phyloP scores from a whole-genome alignment of 2,113 vertebrate genomes.

The Laticauda laticaudata region DNA sequence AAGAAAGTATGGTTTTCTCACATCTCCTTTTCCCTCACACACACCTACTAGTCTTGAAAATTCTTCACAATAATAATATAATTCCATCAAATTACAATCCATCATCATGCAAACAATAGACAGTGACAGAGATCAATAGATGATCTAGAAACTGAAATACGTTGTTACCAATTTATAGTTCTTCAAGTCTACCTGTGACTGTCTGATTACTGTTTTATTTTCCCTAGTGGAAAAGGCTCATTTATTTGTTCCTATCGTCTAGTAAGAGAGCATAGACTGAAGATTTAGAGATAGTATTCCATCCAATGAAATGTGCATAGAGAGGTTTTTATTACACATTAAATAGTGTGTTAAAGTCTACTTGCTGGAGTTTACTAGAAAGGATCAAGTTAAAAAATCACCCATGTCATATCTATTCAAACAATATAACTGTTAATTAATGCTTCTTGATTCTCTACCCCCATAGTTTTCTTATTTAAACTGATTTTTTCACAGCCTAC shows the following conservation, averaged over 20 bases:
- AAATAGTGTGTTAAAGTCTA: not conserved
- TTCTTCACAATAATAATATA: slow-evolving; percentile 82
- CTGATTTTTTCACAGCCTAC: not conserved
- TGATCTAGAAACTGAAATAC: not conserved
- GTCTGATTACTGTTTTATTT: not conserved
- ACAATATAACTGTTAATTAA: not conserved
- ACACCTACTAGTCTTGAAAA: slow-evolving; percentile 78
- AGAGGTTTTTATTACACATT: not conserved
- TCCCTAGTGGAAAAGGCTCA: not conserved
- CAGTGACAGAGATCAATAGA: not conserved
- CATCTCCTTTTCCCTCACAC: slow-evolving; percentile 71
- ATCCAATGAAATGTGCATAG: not conserved
- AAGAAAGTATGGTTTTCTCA: slow-evolving; percentile 82
- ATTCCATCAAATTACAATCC: not conserved
- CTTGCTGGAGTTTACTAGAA: not conserved
- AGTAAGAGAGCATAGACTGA: not conserved
- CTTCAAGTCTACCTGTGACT: not conserved
- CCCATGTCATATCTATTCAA: not conserved
- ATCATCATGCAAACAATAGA: not conserved
- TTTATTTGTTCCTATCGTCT: not conserved
- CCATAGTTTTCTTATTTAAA: not conserved
- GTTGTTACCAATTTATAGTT: not conserved
- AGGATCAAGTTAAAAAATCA: not conserved
- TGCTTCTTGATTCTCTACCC: not conserved
- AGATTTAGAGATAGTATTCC: not conserved